Evolutionary conservation across 2,888 invertebrate species (phyloP), one percentile per base, ranked within the genome.

Genomic region (Stenodema calcarata): DNA sequence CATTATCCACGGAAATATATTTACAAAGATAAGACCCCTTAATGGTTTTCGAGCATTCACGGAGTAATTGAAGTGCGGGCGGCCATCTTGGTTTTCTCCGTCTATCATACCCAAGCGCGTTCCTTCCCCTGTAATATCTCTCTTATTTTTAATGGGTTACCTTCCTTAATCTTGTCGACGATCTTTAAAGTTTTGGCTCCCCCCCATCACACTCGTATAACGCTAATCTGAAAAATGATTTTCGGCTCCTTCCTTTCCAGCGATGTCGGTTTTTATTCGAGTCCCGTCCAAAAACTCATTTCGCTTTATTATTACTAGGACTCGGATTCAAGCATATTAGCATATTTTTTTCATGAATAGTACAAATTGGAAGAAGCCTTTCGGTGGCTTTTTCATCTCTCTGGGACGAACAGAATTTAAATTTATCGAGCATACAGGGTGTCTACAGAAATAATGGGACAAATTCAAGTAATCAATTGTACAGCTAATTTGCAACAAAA

Each of bases 1-100:
- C 12, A 82, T 62, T 82, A 82, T 84, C 73, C 84, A 42, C 50
- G 73, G 84, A 84, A 84, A 84, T 84, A 73, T 70, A 73, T 73
- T 84, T 84, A 84, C 84, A 73, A 84, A 84, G 84, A 73, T 73
- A 84, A 84, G 42, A 9, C 50, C 42, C 78, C 41, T 42, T 70
- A 84, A 84, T 84, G 84, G 75, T 44, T 84, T 69, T 75, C 50
- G 75, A 84, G 73, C 84, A 84, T 84, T 84, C 47, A 62, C 62
- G 73, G 84, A 28, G 84, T 84, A 84, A 84, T 84, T 84, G 84
- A 84, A 62, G 50, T 50, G 50, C 69, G 84, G n/a, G 70, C 73
- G 44, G 84, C 84, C 84, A 84, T 84, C 73, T 84, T 84, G n/a
- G 84, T 42, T 69, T 69, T 41, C 69, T n/a, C 69, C 69, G 14